A percentile compares a stretch with the other conserved stretches of the same genome.
Conservation (phyloP, 2,113 vertebrate genomes). For the Apistogramma diplotaenia region DNA sequence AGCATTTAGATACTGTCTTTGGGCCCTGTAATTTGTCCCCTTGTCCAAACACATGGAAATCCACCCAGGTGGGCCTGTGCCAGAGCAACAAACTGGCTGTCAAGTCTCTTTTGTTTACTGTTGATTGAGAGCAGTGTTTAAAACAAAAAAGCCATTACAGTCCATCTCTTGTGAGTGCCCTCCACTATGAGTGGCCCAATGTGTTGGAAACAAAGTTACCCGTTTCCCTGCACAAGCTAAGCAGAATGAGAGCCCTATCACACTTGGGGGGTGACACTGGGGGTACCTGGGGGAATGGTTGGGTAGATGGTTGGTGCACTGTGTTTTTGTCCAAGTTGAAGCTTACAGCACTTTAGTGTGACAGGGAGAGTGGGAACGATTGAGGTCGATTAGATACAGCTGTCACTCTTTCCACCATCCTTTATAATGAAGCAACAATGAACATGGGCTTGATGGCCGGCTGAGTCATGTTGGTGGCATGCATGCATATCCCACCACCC, state of each 20-base stretch:
- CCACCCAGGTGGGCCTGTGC: slow-evolving; percentile 51
- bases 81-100: slow-evolving; percentile 43
- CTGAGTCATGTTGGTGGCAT: slow-evolving; percentile 55
- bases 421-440: slow-evolving; percentile 63
- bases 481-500: slow-evolving; percentile 29
- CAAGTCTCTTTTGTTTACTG: slow-evolving; percentile 44
- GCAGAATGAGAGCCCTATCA: slow-evolving; percentile 55
- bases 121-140: slow-evolving; percentile 48
- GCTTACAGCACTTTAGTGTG: slow-evolving; percentile 73
- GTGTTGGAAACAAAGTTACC: slow-evolving; percentile 51
- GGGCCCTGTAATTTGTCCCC: slow-evolving; percentile 42
- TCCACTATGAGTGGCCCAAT: slow-evolving; percentile 35
- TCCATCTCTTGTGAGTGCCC: slow-evolving; percentile 36
- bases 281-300: slow-evolving; percentile 53
- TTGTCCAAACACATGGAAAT: slow-evolving; percentile 35
- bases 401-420: slow-evolving; percentile 69
- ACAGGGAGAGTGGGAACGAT: slow-evolving; percentile 67
- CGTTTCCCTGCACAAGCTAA: slow-evolving; percentile 45
- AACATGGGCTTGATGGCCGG: slow-evolving; percentile 44
- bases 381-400: slow-evolving; percentile 78
- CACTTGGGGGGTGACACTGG: slow-evolving; percentile 50
- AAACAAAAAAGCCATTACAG: slow-evolving; percentile 21
- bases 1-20: slow-evolving; percentile 42
- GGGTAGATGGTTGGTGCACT: slow-evolving; percentile 54
- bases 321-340: slow-evolving; percentile 70